Percentiles rank a stretch among this genome's conserved stretches.
Conservation (phyloP, 2,888 invertebrate genomes). For the Sphecodes monilicornis region DNA sequence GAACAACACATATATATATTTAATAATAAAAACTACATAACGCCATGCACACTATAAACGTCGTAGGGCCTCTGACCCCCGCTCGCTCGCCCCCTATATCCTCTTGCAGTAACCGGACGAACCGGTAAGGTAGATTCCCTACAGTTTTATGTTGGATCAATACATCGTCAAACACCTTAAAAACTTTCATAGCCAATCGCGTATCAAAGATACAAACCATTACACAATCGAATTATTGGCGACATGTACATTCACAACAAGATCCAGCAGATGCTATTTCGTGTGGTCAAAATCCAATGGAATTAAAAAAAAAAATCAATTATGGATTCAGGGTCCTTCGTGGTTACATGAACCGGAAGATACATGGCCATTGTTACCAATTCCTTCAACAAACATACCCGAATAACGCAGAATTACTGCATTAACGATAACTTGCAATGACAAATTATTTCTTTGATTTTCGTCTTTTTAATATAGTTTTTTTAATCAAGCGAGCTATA, state of each 20-base stretch:
- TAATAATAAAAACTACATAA: too few relatives aligned
- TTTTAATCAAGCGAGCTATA: not conserved
- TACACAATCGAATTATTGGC: not conserved
- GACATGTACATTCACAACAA: not conserved
- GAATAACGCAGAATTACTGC: not conserved
- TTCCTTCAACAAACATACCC: not conserved
- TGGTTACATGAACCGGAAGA: not conserved
- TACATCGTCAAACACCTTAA: too few relatives aligned
- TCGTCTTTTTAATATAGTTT: not conserved
- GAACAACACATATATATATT: too few relatives aligned
- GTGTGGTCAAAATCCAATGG: not conserved
- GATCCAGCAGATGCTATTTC: not conserved
- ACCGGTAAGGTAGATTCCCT: too few relatives aligned
- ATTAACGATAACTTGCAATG: not conserved
- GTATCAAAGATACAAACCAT: not conserved
- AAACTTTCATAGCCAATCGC: not conserved
- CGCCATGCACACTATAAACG: too few relatives aligned
- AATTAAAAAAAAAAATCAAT: not conserved
- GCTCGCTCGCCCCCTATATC: too few relatives aligned
- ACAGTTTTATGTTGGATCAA: too few relatives aligned
- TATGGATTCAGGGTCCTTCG: not conserved
- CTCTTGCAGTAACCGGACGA: too few relatives aligned
- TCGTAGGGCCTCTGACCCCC: too few relatives aligned
- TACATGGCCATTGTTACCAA: not conserved
- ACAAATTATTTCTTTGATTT: not conserved